phyloP scores from a whole-genome alignment of 1,140 invertebrate genomes.

The Calycopis cecrops region DNA sequence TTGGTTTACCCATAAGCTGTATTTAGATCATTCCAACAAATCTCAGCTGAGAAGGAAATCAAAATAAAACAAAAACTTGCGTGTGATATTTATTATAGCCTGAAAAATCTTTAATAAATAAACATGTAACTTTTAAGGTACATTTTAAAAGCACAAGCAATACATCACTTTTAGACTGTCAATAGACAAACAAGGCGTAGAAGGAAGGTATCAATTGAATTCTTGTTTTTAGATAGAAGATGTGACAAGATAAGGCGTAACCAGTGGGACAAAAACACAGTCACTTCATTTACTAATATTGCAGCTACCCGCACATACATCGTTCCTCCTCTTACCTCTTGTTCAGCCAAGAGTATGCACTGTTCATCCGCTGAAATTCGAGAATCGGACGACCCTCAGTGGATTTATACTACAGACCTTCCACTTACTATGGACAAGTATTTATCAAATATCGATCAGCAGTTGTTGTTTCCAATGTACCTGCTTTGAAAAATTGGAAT shows the following conservation, averaged over 20 bases:
- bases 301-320: conserved; percentile 9
- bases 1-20: neutral
- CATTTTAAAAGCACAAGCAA: conserved; percentile 74
- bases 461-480: no score
- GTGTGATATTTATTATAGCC: conserved; percentile 68
- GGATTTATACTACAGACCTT: no score
- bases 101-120: conserved; percentile 66
- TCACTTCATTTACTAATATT: conserved; percentile 35
- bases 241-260: conserved; percentile 51
- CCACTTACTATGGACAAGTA: no score
- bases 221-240: conserved; percentile 18
- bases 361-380: no score
- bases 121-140: conserved; percentile 66
- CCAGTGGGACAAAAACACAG: conserved; percentile 57
- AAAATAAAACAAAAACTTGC: conserved; percentile 48
- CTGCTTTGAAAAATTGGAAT: no score
- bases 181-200: conserved; percentile 70
- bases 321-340: no score
- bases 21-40: neutral
- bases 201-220: conserved; percentile 63
- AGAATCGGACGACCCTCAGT: no score
- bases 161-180: conserved; percentile 66
- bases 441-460: no score
- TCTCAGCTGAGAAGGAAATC: neutral
- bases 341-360: no score